phyloP scores from a whole-genome alignment of 1,140 invertebrate genomes.

The Bicyclus anynana region DNA sequence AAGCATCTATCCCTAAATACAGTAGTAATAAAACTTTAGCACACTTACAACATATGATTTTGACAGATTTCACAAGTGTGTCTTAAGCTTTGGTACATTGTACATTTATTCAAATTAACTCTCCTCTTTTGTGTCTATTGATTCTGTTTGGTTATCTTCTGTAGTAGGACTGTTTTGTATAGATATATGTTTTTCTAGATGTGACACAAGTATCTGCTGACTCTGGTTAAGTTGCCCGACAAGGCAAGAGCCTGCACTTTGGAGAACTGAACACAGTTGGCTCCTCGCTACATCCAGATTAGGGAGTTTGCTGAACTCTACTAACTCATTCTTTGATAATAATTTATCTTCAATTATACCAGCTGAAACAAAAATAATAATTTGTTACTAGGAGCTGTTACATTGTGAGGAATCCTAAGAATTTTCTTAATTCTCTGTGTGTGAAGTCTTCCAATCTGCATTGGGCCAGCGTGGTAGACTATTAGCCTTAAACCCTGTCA shows the following conservation, averaged over 20 bases:
- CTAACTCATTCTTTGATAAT: slow-evolving; percentile 81
- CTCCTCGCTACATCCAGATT: slow-evolving; percentile 79
- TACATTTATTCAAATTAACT: slow-evolving; percentile 3
- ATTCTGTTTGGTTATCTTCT: neutral
- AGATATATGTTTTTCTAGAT: slow-evolving; percentile 76
- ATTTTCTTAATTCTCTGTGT: no score
- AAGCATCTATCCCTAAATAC: neutral
- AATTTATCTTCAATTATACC: slow-evolving; percentile 82
- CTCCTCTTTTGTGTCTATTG: neutral
- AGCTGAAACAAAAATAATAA: slow-evolving; percentile 73
- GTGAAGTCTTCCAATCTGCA: no score
- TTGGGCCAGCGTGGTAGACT: no score
- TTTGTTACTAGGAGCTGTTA: no score
- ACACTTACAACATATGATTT: no score
- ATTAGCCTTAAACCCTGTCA: no score
- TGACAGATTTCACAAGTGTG: no score
- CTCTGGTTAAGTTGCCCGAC: slow-evolving; percentile 82
- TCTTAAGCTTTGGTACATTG: no score
- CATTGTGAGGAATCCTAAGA: no score
- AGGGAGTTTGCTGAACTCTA: slow-evolving; percentile 80
- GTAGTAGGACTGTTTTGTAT: slow-evolving; percentile 31
- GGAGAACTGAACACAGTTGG: slow-evolving; percentile 81
- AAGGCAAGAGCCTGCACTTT: slow-evolving; percentile 79
- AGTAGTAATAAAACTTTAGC: neutral
- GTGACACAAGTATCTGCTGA: slow-evolving; percentile 81